Base-by-base conservation (phyloP, 2,113 vertebrate genomes). In the Lampris megalopsis region DNA sequence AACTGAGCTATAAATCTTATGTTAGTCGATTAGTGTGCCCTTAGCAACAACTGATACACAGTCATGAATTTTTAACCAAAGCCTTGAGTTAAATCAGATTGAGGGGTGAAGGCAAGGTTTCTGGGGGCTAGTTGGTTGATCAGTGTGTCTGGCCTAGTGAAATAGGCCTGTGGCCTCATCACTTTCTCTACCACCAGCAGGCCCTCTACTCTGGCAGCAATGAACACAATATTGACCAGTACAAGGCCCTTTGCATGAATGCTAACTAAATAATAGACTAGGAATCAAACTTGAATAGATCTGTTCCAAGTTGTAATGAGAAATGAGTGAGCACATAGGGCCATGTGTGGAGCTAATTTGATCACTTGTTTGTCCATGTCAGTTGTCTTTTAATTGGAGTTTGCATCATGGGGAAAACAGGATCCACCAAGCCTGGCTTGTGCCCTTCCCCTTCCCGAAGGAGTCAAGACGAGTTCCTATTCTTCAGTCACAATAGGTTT, bases 11-110 rank as follows among this genome's bases (percentile, higher is more conserved):
- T 90, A 90, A 90, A 88, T 91, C 85, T 90, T 80, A 79, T 80
- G 89, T 65, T 58, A 84, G 87, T 91, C 82, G 83, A 91, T 92
- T 89, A 88, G 84, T 75, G 74, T 80, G 88, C 88, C 88, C 87
- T 85, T 86, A 87, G 88, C 88, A 91, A 90, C 86, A 89, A 81
- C 89, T 82, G 87, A 87, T 86, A 88, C 78, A 77, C 60, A 68
- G 74, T 89, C 91, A 90, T 90, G 81, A 88, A 91, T 91, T 89
- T 91, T 92, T 91, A 88, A 92, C 84, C 86, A 91, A 85, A 88
- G 81, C 84, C 84, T 80, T 48, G 81, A 88, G 80, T 89, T 91
- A 88, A 91, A 88, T 90, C 82, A 83, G 87, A 79, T 84, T 71
- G 85, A 88, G 77, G 75, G 80, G 75, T 78, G 77, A 86, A 84